Evolutionary conservation across 2,888 invertebrate genomes (phyloP).

Genomic region (Parnassius smintheus): DNA sequence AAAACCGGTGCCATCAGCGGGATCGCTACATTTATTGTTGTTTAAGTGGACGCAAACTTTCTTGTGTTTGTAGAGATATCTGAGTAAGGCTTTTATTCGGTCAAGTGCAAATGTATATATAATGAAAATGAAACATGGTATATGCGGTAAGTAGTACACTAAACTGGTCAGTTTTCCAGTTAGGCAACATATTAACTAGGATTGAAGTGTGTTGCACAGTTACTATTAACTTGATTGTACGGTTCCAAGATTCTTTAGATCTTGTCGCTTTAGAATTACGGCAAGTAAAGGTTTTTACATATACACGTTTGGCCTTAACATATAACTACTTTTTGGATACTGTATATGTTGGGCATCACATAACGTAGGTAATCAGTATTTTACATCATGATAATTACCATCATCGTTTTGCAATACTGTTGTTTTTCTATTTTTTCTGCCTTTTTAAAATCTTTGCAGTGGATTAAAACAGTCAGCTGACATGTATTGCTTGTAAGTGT

Average conservation of each 20-base stretch:
- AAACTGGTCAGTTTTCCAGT: constrained; percentile 1
- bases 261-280: not conserved
- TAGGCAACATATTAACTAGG: constrained; percentile 7
- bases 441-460: too few relatives aligned
- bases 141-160: not conserved
- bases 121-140: not conserved
- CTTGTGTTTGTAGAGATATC: constrained; percentile 10
- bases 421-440: too few relatives aligned
- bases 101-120: not conserved
- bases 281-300: not conserved
- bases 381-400: too few relatives aligned
- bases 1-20: constrained; percentile 26
- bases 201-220: not conserved
- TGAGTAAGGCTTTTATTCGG: constrained; percentile 13
- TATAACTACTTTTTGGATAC: too few relatives aligned
- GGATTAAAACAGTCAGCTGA: too few relatives aligned
- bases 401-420: too few relatives aligned
- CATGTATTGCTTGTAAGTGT: too few relatives aligned
- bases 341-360: too few relatives aligned
- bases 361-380: too few relatives aligned
- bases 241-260: not conserved
- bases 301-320: too few relatives aligned
- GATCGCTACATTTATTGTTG: constrained; percentile 28
- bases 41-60: constrained; percentile 13
- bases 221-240: constrained; percentile 1